These are phyloP conservation scores for Thereva unica DNA, from an alignment of 2,888 invertebrate species.

Conservation along the genomic window DNA sequence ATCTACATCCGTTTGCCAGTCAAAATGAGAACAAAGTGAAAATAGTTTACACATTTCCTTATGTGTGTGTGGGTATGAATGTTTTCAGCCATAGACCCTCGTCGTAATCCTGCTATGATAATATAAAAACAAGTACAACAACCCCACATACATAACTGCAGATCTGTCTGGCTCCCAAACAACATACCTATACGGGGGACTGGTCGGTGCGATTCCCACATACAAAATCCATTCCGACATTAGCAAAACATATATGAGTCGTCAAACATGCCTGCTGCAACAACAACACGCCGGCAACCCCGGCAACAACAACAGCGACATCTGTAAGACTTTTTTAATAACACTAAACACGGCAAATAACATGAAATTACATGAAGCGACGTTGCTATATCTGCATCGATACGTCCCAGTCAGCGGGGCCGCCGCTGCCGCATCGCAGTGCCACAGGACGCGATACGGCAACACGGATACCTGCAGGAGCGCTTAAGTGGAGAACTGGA, in stretches of 20 bases:
- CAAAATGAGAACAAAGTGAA: slow-evolving; percentile 26
- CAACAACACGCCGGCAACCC: no score
- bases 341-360: slow-evolving; percentile 24
- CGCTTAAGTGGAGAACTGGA: no score
- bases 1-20: slow-evolving; percentile 18
- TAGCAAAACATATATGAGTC: neutral
- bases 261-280: no score
- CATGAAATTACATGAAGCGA: slow-evolving; percentile 9
- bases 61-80: neutral
- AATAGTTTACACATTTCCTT: slow-evolving; percentile 31
- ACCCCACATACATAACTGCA: slow-evolving; percentile 2
- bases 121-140: slow-evolving; percentile 2
- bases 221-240: neutral
- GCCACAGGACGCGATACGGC: neutral
- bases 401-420: slow-evolving; percentile 1
- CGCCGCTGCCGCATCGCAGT: neutral
- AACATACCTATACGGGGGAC: no score
- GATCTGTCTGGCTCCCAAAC: neutral
- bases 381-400: slow-evolving; percentile 20
- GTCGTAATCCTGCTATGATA: neutral
- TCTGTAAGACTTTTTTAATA: slow-evolving; percentile 26
- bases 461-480: neutral
- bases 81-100: no score
- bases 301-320: neutral
- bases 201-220: slow-evolving; percentile 4